A percentile compares a stretch with the other conserved stretches of the same genome.
These are phyloP conservation scores for Amphilophus citrinellus DNA, from an alignment of 2,113 vertebrate genomes.

Conservation along the genomic window DNA sequence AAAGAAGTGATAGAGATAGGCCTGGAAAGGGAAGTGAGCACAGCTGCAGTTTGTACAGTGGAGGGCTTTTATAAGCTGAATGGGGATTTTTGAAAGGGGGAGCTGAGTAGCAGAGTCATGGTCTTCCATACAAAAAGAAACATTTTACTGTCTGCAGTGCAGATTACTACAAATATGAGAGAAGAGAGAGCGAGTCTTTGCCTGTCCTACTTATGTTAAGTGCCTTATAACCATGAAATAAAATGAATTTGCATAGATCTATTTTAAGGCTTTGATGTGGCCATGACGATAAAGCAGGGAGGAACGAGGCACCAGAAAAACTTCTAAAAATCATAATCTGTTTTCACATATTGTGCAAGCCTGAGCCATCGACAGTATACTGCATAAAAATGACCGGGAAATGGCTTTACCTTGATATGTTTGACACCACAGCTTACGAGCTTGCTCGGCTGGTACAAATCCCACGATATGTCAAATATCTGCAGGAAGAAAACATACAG, in stretches of 20 bases:
- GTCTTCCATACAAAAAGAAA: slow-evolving; percentile 33
- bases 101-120: slow-evolving; percentile 32
- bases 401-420: slow-evolving; percentile 92
- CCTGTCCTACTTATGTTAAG: slow-evolving; percentile 68
- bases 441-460: slow-evolving; percentile 95
- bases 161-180: slow-evolving; percentile 55
- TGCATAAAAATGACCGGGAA: slow-evolving; percentile 20
- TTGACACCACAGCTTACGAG: slow-evolving; percentile 97
- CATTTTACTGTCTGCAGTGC: slow-evolving; percentile 34
- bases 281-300: slow-evolving; percentile 44
- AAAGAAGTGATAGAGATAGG: slow-evolving; percentile 43
- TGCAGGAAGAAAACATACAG: slow-evolving; percentile 66
- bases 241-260: slow-evolving; percentile 72
- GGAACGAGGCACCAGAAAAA: slow-evolving; percentile 16
- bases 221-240: slow-evolving; percentile 66
- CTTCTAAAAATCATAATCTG: slow-evolving; percentile 36
- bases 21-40: slow-evolving; percentile 31
- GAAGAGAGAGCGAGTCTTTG: slow-evolving; percentile 62
- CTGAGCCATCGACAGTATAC: slow-evolving; percentile 2
- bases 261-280: slow-evolving; percentile 66
- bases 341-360: slow-evolving; percentile 56
- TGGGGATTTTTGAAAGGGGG: slow-evolving; percentile 34
- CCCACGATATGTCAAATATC: slow-evolving; percentile 99
- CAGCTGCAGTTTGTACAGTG: slow-evolving; percentile 52
- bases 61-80: slow-evolving; percentile 51